These are phyloP conservation scores for Glyphotaelius pellucidus DNA, from an alignment of 2,888 invertebrate species.

Conservation along the genomic window DNA sequence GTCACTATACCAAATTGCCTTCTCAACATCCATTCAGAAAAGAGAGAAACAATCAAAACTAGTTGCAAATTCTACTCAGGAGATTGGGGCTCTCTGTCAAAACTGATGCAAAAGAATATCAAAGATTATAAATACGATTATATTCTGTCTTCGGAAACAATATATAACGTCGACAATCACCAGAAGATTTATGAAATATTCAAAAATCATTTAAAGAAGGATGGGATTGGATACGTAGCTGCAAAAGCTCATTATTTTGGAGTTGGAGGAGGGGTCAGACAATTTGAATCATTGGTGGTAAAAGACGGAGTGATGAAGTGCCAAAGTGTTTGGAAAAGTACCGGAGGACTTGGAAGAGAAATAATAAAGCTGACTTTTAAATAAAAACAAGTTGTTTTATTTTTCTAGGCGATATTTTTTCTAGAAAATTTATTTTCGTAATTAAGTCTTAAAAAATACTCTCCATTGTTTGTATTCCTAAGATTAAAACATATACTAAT, in stretches of 20 bases:
- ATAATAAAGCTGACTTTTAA: constrained; percentile 77
- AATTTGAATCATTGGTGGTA: constrained; percentile 83
- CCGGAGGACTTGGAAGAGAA: constrained; percentile 81
- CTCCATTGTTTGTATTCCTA: not conserved
- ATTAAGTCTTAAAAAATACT: not conserved
- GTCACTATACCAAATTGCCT: constrained; percentile 90
- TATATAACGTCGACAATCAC: constrained; percentile 90
- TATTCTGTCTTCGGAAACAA: constrained; percentile 95
- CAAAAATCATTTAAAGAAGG: constrained; percentile 77
- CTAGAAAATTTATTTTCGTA: not conserved
- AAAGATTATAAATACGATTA: constrained; percentile 82
- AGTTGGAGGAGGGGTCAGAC: constrained; percentile 90
- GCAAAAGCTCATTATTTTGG: constrained; percentile 97
- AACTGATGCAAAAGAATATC: constrained; percentile 71
- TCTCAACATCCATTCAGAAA: constrained; percentile 79
- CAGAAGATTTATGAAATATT: constrained; percentile 85
- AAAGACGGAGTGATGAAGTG: constrained; percentile 77
- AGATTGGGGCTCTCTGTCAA: constrained; percentile 83
- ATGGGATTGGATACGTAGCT: constrained; percentile 85
- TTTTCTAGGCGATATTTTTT: not conserved
- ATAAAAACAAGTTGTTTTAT: constrained; percentile 62
- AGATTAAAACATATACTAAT: not conserved
- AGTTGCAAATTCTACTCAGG: constrained; percentile 82
- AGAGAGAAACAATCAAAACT: constrained; percentile 69
- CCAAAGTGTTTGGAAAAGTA: constrained; percentile 81